Percentiles rank a stretch among this genome's conserved stretches.
Conservation (phyloP, 2,113 vertebrate genomes). For the Fulica atra region DNA sequence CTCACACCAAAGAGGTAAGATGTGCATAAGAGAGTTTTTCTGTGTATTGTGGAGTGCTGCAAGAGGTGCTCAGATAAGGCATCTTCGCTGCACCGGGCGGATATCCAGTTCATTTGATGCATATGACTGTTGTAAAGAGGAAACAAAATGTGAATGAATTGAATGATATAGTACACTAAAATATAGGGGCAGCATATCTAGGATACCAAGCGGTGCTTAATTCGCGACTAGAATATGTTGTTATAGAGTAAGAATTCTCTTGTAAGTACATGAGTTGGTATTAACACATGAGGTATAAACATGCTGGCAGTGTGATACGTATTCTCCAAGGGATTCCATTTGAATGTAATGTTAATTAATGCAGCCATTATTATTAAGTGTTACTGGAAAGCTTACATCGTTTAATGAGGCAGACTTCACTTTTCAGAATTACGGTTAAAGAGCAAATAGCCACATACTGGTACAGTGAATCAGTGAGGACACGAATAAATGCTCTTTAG, state of each 20-base stretch:
- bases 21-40: not conserved
- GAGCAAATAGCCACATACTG: not conserved
- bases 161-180: not conserved
- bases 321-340: slow-evolving; percentile 25
- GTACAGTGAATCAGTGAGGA: slow-evolving; percentile 46
- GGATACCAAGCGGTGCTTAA: not conserved
- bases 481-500: slow-evolving; percentile 19
- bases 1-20: slow-evolving; percentile 97
- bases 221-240: not conserved
- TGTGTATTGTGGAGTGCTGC: not conserved
- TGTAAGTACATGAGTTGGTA: slow-evolving; percentile 14
- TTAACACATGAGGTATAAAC: not conserved
- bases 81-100: not conserved
- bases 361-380: slow-evolving; percentile 14
- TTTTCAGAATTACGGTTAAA: slow-evolving; percentile 16
- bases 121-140: not conserved
- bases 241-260: slow-evolving; percentile 27
- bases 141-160: not conserved
- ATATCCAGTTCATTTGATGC: not conserved
- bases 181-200: not conserved
- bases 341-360: slow-evolving; percentile 66
- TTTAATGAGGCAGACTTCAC: slow-evolving; percentile 66
- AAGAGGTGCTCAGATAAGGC: not conserved
- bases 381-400: slow-evolving; percentile 45
- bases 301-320: not conserved